A percentile compares a stretch with the other conserved stretches of the same genome.
Conservation (phyloP, 1,140 invertebrate species). For the Drosophila azteca region DNA sequence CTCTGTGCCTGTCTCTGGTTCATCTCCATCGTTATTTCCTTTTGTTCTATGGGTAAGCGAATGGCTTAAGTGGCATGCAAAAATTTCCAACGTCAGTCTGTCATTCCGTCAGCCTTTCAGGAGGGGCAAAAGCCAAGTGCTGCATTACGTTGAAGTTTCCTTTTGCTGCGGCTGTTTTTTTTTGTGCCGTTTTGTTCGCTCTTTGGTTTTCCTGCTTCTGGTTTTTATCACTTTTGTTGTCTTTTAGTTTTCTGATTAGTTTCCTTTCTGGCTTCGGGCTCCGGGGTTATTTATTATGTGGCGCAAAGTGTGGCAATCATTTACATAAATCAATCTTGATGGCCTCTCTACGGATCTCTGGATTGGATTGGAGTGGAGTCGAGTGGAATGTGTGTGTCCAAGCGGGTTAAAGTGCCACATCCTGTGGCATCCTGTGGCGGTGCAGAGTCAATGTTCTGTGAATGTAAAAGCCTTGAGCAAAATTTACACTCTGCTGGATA, state of each 20-base stretch:
- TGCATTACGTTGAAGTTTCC: conserved; percentile 54
- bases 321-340: conserved; percentile 78
- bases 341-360: conserved; percentile 31
- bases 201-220: conserved; percentile 16
- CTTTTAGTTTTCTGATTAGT: conserved; percentile 61
- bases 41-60: conserved; percentile 34
- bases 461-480: too few relatives aligned
- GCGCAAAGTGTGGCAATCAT: conserved; percentile 79
- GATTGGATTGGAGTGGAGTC: background rate
- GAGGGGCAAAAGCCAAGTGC: conserved; percentile 44
- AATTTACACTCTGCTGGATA: conserved; percentile 13
- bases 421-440: conserved; percentile 9
- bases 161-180: conserved; percentile 29
- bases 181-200: background rate
- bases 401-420: conserved; percentile 33
- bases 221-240: conserved; percentile 70
- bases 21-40: background rate
- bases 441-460: too few relatives aligned
- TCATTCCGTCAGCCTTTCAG: conserved; percentile 36
- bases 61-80: conserved; percentile 74
- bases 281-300: conserved; percentile 72
- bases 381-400: conserved; percentile 8
- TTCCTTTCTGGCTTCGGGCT: conserved; percentile 37
- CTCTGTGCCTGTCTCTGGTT: conserved; percentile 5
- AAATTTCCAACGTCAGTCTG: conserved; percentile 61